Base-by-base conservation (phyloP, 2,113 vertebrate genomes). In the Tonatia bakeri region DNA sequence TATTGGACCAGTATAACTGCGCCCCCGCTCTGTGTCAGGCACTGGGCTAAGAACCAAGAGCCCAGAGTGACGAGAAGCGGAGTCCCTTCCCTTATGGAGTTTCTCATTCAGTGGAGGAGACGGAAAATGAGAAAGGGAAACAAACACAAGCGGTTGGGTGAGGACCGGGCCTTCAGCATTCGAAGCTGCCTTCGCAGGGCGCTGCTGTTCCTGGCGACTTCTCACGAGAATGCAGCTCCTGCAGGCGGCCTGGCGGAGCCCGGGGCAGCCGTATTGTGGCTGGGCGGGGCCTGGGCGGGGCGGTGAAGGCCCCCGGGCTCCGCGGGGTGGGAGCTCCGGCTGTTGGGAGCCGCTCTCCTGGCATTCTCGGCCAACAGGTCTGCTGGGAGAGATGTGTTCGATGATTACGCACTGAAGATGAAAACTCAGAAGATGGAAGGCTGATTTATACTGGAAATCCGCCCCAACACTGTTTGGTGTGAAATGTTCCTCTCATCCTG, bases 401-500 rank as follows among this genome's bases (percentile, higher is more conserved):
- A 36, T 97, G 90, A 40, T 95, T 97, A 73, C 88, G 96, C 82
- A 98, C 97, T 2, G 75, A 84, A 1, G 24, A 64, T 7, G 88
- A 96, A 17, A 97, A 98, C 22, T 94, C 98, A 12, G 97, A 99
- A 65, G 98, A 99, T 0, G 99, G 98, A 91, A 98, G 98, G 94
- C 98, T 99, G 79, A 98, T 99, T 96, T 99, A 99, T 98, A 98
- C 98, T 5, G 99, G 99, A 40, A 99, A 90, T 95, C 64, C 99
- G 97, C 98, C 80, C 98, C 84, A 26, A 73, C 97, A 19, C 98
- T 99, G 7, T 97, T 99, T 93, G 99, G 99, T 7, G 99, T 99
- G 97, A 99, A 98, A 97, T 98, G 99, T 92, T 99, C 99, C 97
- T 99, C 99, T 17, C 99, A 99, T 79, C 99, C 98, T 94, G 99